Conservation (phyloP, 2,113 vertebrate genomes). For the Stegostoma tigrinum region DNA sequence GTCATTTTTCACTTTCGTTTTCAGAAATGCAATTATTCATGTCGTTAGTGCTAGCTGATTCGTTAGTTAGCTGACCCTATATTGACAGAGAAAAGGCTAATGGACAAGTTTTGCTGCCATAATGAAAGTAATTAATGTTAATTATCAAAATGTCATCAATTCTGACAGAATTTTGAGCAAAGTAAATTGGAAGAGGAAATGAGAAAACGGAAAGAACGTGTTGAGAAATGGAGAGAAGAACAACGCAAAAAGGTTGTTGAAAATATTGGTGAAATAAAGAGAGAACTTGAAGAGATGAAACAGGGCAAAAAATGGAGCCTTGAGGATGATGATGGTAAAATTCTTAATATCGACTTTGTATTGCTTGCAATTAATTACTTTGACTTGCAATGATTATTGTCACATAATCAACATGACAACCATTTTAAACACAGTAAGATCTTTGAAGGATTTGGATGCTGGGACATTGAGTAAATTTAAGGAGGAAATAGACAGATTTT, state of each 20-base stretch:
- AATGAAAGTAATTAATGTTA: background rate
- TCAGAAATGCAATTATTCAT: background rate
- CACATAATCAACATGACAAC: background rate
- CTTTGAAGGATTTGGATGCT: no score
- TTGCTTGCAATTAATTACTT: background rate
- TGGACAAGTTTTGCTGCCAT: background rate
- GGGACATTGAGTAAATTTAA: no score
- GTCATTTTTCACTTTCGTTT: background rate
- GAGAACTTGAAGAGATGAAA: conserved; percentile 95
- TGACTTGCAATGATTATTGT: background rate
- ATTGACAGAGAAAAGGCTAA: background rate
- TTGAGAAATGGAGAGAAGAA: conserved; percentile 97
- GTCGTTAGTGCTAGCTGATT: background rate
- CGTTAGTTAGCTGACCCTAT: background rate
- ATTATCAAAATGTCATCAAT: background rate
- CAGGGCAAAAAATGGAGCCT: conserved; percentile 98
- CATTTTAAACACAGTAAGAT: background rate
- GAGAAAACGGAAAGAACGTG: conserved; percentile 95
- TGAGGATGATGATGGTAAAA: conserved; percentile 93
- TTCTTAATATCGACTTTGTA: background rate
- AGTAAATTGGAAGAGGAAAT: conserved; percentile 98
- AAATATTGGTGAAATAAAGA: conserved; percentile 94
- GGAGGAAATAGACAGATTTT: no score
- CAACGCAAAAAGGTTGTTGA: conserved; percentile 95
- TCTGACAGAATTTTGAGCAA: conserved; percentile 86